Conservation (phyloP, 2,797 vertebrate genomes). For the Allobates femoralis region DNA sequence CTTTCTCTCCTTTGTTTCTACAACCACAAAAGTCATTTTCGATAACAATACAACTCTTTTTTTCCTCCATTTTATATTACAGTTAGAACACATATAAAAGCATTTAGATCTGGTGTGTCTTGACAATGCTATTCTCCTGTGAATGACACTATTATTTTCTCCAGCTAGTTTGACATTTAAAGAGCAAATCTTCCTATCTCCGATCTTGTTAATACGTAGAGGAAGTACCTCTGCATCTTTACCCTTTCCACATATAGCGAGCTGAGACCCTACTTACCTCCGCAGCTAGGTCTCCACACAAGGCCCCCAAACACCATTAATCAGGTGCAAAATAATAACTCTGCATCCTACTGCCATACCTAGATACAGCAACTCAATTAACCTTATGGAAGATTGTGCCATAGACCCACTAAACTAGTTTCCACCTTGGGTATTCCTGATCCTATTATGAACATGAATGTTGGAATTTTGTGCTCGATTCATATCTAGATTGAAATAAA, state of each 20-base stretch:
- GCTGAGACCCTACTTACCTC: not conserved
- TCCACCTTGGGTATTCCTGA: conserved; percentile 17
- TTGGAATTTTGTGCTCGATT: not conserved
- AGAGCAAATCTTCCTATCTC: conserved; percentile 51
- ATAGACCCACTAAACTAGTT: conserved; percentile 25
- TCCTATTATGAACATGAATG: conserved; percentile 33
- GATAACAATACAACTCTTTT: not conserved
- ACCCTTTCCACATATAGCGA: conserved; percentile 12
- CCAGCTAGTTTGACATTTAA: conserved; percentile 56
- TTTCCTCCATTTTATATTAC: conserved; percentile 8
- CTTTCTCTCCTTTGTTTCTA: not conserved
- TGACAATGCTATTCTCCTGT: conserved; percentile 51
- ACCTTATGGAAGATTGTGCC: conserved; percentile 14
- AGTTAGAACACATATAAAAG: conserved; percentile 11
- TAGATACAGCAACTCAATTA: conserved; percentile 48
- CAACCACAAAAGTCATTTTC: not conserved
- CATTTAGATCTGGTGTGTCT: conserved; percentile 17
- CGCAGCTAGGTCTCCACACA: conserved; percentile 14
- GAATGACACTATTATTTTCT: conserved; percentile 50
- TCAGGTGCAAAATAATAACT: conserved; percentile 37
- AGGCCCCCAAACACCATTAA: conserved; percentile 43
- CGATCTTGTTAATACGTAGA: conserved; percentile 48
- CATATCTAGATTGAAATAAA: not conserved
- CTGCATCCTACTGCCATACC: conserved; percentile 15
- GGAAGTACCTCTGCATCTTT: conserved; percentile 1